A percentile compares a stretch with the other conserved stretches of the same genome.
Evolutionary conservation across 2,113 vertebrate species (phyloP).

Genomic region (Myxocyprinus asiaticus): DNA sequence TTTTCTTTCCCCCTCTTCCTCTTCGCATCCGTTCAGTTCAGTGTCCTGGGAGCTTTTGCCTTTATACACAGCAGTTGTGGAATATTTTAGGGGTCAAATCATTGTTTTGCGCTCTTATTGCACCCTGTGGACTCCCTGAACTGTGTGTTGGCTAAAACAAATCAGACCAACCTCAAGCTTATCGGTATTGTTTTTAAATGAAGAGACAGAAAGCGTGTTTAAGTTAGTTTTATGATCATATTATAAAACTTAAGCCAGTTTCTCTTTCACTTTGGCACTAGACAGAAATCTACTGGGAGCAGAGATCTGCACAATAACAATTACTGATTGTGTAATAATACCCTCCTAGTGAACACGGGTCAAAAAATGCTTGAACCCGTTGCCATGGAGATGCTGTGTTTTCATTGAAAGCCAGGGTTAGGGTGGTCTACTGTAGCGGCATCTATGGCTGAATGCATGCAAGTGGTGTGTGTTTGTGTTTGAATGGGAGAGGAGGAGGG

Average conservation of each 20-base stretch:
- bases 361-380: slow-evolving; percentile 69
- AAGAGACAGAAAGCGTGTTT: background rate
- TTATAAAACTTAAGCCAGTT: background rate
- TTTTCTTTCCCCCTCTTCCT: slow-evolving; percentile 8
- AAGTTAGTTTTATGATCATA: background rate
- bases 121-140: background rate
- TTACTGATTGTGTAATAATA: slow-evolving; percentile 29
- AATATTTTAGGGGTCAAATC: slow-evolving; percentile 20
- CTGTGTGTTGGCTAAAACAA: background rate
- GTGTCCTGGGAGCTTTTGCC: slow-evolving; percentile 32
- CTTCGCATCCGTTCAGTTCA: slow-evolving; percentile 4
- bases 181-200: background rate
- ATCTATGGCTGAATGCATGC: slow-evolving; percentile 64
- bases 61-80: background rate
- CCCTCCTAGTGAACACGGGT: slow-evolving; percentile 55
- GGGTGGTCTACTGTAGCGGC: slow-evolving; percentile 44
- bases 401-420: slow-evolving; percentile 59
- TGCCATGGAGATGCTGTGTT: slow-evolving; percentile 70
- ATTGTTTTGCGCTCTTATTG: background rate
- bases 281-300: slow-evolving; percentile 20
- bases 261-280: background rate
- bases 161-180: background rate
- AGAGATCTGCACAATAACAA: slow-evolving; percentile 16
- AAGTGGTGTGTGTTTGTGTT: slow-evolving; percentile 37
- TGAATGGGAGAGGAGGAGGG: slow-evolving; percentile 9